A percentile compares a stretch with the other conserved stretches of the same genome.
These are phyloP conservation scores for Eudyptes chrysolophus DNA, from an alignment of 2,113 vertebrate species.

Conservation along the genomic window DNA sequence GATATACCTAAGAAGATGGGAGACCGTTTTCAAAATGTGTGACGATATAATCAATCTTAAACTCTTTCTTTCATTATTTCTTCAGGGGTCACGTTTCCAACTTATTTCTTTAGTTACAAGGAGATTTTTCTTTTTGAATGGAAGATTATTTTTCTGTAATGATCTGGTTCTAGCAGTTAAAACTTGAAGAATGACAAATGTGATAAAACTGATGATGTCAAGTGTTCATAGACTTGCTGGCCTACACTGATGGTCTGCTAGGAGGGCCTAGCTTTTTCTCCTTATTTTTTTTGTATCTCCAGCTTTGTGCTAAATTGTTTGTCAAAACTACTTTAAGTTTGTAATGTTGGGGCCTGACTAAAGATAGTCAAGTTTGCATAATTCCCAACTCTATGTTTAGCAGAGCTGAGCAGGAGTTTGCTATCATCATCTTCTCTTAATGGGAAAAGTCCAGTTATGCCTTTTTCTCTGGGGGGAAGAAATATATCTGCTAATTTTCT, in stretches of 20 bases:
- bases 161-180: neutral
- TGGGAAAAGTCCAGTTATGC: neutral
- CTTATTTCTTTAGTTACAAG: neutral
- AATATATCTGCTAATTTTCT: neutral
- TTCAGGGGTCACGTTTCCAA: neutral
- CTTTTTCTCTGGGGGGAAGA: neutral
- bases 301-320: neutral
- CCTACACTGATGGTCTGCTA: neutral
- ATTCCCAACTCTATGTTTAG: neutral
- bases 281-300: neutral
- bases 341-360: neutral
- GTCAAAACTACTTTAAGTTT: neutral
- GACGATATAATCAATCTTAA: neutral
- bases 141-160: neutral
- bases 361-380: neutral
- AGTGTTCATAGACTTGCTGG: neutral
- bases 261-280: neutral
- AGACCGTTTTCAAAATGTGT: neutral
- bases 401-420: neutral
- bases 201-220: neutral
- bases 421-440: neutral
- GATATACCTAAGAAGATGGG: neutral
- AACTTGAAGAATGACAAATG: neutral
- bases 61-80: neutral
- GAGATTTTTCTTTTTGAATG: neutral